phyloP scores from a whole-genome alignment of 2,888 invertebrate genomes.

The Coelogynopora nodosa region DNA sequence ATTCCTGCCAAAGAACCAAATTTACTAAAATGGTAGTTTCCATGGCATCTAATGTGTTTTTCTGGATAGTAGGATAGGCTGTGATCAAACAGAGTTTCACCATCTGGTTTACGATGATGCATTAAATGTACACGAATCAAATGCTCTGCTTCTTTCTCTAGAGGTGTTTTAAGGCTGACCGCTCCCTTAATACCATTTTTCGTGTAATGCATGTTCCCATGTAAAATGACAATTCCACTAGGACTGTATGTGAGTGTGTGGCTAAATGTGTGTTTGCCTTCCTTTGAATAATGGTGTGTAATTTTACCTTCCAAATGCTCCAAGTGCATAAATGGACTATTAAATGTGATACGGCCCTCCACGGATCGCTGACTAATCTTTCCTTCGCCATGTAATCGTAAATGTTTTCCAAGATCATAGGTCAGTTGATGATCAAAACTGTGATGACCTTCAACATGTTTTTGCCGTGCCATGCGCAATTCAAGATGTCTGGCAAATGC shows the following conservation, averaged over 20 bases:
- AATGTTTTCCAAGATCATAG: background rate
- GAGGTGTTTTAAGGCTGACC: background rate
- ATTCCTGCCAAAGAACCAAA: background rate
- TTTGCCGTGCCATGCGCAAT: background rate
- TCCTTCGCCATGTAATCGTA: slow-evolving; percentile 1
- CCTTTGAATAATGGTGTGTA: background rate
- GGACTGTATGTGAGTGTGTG: background rate
- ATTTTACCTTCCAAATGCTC: background rate
- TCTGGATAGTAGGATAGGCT: background rate
- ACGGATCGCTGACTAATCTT: background rate
- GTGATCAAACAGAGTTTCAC: background rate
- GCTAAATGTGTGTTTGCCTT: background rate
- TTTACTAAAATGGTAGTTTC: background rate
- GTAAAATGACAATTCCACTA: background rate
- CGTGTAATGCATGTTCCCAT: background rate
- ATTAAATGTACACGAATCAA: background rate
- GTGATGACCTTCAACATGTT: background rate
- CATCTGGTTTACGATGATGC: background rate
- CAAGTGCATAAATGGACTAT: background rate
- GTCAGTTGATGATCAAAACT: background rate
- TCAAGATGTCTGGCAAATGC: background rate
- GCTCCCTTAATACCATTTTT: background rate
- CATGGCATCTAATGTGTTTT: background rate
- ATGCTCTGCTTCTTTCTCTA: background rate
- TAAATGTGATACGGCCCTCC: background rate